phyloP scores from a whole-genome alignment of 23 tunicate genomes.

The Ciona savignyi region DNA sequence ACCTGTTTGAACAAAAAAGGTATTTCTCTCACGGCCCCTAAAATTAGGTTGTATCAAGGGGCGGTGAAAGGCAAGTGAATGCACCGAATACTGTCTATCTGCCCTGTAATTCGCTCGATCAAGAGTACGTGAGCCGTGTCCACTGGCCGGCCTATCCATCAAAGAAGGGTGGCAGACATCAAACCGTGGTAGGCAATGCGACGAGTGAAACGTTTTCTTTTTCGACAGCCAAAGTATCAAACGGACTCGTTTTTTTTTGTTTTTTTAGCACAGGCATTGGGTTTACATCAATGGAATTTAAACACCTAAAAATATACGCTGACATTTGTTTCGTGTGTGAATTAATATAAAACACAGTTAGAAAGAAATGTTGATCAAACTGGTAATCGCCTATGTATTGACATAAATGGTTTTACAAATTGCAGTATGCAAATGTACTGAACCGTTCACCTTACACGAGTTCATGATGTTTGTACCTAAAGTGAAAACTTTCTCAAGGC shows the following conservation, averaged over 20 bases:
- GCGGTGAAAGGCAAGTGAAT: constrained; percentile 1
- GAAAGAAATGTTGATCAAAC: too few species aligned
- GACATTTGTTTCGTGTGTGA: too few species aligned
- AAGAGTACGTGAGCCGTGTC: background rate
- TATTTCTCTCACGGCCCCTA: background rate
- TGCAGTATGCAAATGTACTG: too few species aligned
- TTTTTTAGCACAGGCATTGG: too few species aligned
- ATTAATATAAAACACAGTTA: too few species aligned
- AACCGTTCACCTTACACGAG: too few species aligned
- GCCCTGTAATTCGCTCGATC: background rate
- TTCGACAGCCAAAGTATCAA: background rate
- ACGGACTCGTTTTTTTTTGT: background rate
- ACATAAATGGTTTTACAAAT: too few species aligned
- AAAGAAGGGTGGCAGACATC: background rate
- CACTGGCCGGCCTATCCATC: background rate
- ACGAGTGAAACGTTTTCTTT: constrained; percentile 1
- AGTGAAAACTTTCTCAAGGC: background rate
- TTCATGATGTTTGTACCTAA: too few species aligned
- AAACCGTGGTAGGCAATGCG: background rate
- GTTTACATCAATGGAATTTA: too few species aligned
- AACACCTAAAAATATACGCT: too few species aligned
- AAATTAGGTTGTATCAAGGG: background rate
- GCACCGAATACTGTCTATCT: background rate
- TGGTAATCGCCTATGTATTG: too few species aligned
- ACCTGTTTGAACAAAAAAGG: background rate